Percentiles rank a stretch among this genome's conserved stretches.
phyloP scores from a whole-genome alignment of 2,113 vertebrate species.

The Hemibagrus wyckioides region DNA sequence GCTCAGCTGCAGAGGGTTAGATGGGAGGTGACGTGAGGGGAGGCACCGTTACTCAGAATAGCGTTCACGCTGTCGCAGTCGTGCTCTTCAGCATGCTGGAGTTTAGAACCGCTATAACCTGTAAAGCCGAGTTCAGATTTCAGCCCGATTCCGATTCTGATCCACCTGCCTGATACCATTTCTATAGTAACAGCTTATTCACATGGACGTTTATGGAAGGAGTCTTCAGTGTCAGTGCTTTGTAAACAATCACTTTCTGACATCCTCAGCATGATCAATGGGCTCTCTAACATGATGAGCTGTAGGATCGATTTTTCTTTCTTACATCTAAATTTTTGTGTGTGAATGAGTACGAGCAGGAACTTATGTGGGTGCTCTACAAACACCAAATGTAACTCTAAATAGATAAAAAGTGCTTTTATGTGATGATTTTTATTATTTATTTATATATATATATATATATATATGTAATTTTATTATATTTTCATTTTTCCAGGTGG shows the following conservation, averaged over 20 bases:
- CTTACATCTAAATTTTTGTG: too few species aligned
- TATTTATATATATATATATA: not conserved
- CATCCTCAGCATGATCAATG: not conserved
- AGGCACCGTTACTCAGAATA: constrained; percentile 30
- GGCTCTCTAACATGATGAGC: too few species aligned
- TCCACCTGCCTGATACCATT: not conserved
- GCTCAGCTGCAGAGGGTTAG: not conserved
- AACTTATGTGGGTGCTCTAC: not conserved
- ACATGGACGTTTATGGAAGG: not conserved
- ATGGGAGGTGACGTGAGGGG: not conserved
- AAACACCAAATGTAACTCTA: not conserved
- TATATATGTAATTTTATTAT: too few species aligned
- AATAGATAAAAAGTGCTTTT: not conserved
- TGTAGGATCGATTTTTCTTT: too few species aligned
- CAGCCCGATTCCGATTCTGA: not conserved
- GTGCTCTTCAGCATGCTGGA: not conserved
- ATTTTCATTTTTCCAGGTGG: constrained; percentile 69
- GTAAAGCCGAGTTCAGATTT: not conserved
- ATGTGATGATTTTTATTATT: not conserved
- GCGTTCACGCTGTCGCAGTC: not conserved
- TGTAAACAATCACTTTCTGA: not conserved
- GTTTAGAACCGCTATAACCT: not conserved
- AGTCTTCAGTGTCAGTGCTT: not conserved
- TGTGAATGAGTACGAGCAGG: too few species aligned
- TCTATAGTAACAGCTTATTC: not conserved